phyloP scores from a whole-genome alignment of 2,888 invertebrate genomes.

The Polyommatus icarus region DNA sequence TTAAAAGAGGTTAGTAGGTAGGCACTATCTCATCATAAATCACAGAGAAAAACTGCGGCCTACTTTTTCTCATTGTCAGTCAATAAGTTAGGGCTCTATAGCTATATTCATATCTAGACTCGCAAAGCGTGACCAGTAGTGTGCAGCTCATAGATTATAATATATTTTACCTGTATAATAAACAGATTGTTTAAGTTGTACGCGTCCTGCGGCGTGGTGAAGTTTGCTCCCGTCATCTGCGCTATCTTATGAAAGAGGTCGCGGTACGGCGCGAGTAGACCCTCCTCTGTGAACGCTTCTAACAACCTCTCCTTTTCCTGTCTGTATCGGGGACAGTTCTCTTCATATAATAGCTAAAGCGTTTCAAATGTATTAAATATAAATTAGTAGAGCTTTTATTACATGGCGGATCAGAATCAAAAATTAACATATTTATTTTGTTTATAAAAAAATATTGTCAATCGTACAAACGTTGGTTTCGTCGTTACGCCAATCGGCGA shows the following conservation, averaged over 20 bases:
- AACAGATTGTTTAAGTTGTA: constrained; percentile 71
- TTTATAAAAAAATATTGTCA: no score
- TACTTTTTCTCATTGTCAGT: neutral
- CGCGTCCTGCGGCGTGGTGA: constrained; percentile 73
- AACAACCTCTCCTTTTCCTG: constrained; percentile 71
- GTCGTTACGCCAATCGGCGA: neutral
- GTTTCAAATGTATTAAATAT: neutral
- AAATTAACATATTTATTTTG: no score
- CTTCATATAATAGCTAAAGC: constrained; percentile 67
- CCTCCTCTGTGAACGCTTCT: constrained; percentile 66
- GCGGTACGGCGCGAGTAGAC: constrained; percentile 63
- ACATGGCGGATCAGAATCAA: neutral
- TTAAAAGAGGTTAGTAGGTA: neutral
- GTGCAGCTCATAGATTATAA: no score
- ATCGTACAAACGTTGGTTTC: no score
- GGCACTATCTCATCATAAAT: neutral
- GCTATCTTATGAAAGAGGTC: constrained; percentile 72
- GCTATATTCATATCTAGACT: no score
- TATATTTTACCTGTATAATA: constrained; percentile 69
- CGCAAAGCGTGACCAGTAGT: no score
- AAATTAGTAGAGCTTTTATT: neutral
- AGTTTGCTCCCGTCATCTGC: constrained; percentile 71
- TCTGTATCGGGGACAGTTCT: constrained; percentile 70
- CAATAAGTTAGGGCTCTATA: no score
- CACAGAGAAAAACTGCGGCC: neutral